A percentile compares a stretch with the other conserved stretches of the same genome.
phyloP scores from a whole-genome alignment of 2,888 invertebrate species.

The Folsomia candida region DNA sequence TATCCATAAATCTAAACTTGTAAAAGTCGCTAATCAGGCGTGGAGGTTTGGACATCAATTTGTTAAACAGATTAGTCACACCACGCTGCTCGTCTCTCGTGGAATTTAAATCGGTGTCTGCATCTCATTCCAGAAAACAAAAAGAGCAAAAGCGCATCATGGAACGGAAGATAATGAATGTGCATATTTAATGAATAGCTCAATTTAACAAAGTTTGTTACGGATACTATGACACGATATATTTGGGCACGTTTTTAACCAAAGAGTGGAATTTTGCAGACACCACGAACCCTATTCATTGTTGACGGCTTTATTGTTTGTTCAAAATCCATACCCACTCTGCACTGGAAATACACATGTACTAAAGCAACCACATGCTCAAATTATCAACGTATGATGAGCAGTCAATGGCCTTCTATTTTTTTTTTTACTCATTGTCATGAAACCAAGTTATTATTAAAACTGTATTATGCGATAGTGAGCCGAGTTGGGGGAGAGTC shows the following conservation, averaged over 20 bases:
- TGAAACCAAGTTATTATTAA: slow-evolving; percentile 12
- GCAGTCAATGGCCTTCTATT: slow-evolving; percentile 21
- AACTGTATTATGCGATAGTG: slow-evolving; percentile 10
- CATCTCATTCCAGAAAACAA: not conserved
- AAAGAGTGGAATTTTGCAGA: no score
- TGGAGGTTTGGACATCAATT: not conserved
- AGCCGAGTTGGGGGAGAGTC: not conserved
- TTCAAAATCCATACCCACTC: no score
- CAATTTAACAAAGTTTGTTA: not conserved
- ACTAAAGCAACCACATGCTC: no score
- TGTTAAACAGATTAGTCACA: not conserved
- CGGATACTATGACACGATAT: no score
- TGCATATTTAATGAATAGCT: not conserved
- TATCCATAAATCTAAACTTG: no score
- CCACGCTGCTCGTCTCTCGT: not conserved
- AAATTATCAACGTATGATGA: no score
- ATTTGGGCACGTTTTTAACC: no score
- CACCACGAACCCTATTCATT: no score
- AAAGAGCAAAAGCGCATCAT: not conserved
- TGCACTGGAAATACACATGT: no score
- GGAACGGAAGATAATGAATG: not conserved
- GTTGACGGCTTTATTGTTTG: no score
- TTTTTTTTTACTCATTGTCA: not conserved
- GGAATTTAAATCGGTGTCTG: not conserved
- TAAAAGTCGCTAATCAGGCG: no score